These are phyloP conservation scores for Sphenopsis melanotis DNA, from an alignment of 2,797 vertebrate genomes.

Conservation along the genomic window DNA sequence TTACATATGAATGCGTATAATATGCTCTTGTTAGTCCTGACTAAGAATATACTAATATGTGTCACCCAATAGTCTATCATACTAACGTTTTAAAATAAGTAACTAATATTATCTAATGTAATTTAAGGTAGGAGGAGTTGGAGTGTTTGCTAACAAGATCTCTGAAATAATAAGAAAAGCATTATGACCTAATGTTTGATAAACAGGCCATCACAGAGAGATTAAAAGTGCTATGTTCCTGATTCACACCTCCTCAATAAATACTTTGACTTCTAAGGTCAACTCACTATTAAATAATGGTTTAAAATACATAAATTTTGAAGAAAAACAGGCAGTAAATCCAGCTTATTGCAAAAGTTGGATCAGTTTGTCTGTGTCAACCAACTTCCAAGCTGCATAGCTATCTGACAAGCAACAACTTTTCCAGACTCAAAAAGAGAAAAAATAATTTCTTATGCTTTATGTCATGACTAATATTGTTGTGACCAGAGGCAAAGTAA, in stretches of 20 bases:
- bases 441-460: neutral
- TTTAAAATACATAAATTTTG: neutral
- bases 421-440: neutral
- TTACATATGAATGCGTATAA: neutral
- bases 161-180: neutral
- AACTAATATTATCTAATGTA: neutral
- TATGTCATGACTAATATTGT: neutral
- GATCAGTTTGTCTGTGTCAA: neutral
- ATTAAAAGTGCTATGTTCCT: neutral
- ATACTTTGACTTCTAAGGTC: neutral
- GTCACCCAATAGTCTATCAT: neutral
- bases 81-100: neutral
- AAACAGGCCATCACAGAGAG: neutral
- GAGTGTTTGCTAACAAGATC: neutral
- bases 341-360: neutral
- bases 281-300: neutral
- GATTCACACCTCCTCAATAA: neutral
- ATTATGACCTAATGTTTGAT: neutral
- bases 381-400: neutral
- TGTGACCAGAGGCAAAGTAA: neutral
- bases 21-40: neutral
- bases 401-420: neutral
- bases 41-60: neutral
- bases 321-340: neutral
- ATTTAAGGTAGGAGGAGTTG: neutral